These are phyloP conservation scores for Acleris cristana DNA, from an alignment of 2,888 invertebrate species.

Conservation along the genomic window DNA sequence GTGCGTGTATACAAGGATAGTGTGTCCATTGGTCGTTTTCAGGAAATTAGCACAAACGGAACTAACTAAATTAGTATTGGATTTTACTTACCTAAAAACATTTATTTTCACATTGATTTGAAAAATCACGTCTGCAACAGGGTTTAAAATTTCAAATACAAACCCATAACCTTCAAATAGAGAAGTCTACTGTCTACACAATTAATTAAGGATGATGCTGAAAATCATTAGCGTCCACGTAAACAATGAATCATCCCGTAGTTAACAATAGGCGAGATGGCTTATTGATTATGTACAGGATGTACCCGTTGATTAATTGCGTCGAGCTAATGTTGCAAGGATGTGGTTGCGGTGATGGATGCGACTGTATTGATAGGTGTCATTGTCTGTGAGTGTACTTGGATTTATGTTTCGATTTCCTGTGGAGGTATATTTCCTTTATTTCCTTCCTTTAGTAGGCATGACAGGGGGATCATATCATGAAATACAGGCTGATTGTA, in stretches of 20 bases:
- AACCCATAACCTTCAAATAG: constrained; percentile 10
- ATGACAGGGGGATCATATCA: no score
- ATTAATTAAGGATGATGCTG: constrained; percentile 5
- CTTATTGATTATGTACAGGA: constrained; percentile 58
- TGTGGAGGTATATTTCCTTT: no score
- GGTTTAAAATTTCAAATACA: neutral
- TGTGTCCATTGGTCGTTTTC: no score
- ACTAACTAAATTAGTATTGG: no score
- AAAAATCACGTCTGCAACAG: neutral
- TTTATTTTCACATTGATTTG: neutral
- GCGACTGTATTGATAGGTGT: constrained; percentile 18
- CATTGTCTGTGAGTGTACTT: neutral
- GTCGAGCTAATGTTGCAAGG: constrained; percentile 40
- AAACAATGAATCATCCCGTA: constrained; percentile 29
- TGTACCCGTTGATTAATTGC: constrained; percentile 53
- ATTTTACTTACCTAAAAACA: no score
- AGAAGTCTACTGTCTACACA: neutral
- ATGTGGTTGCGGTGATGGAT: constrained; percentile 39
- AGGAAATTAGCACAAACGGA: no score
- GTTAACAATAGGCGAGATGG: constrained; percentile 48
- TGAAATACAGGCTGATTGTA: no score
- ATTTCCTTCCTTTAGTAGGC: no score
- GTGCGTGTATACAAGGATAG: no score
- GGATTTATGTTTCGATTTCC: no score
- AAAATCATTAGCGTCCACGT: constrained; percentile 16